A percentile compares a stretch with the other conserved stretches of the same genome.
These are phyloP conservation scores for Menidia beryllina DNA, from an alignment of 2,113 vertebrate genomes.

Conservation along the genomic window DNA sequence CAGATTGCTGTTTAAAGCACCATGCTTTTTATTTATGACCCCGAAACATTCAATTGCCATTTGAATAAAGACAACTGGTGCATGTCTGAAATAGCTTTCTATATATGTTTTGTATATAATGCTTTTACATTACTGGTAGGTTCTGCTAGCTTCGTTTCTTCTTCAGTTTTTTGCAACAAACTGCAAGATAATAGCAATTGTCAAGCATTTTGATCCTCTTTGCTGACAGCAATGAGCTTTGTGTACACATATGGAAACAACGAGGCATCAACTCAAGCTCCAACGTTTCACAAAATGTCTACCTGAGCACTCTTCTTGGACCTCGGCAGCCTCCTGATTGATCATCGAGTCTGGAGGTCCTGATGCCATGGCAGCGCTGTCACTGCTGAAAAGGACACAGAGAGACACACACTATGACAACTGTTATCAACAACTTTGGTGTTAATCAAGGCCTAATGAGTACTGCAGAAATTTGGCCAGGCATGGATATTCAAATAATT, in stretches of 20 bases:
- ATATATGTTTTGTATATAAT: too few species aligned
- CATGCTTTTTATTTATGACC: too few species aligned
- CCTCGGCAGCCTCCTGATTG: constrained; percentile 79
- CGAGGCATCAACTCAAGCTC: background rate
- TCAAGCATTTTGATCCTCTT: too few species aligned
- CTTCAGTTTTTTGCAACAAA: too few species aligned
- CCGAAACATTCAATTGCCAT: too few species aligned
- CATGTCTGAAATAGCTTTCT: too few species aligned
- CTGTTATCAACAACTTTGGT: background rate
- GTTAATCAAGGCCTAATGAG: background rate
- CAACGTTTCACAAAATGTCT: constrained; percentile 6
- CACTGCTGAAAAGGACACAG: constrained; percentile 78
- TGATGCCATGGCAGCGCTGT: constrained; percentile 83
- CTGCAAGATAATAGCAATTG: too few species aligned
- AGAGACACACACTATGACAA: constrained; percentile 4
- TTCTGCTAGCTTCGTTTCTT: too few species aligned
- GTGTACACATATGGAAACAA: background rate
- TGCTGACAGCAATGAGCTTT: too few species aligned
- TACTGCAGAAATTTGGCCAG: background rate
- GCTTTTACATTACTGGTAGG: too few species aligned
- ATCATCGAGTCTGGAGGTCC: constrained; percentile 73
- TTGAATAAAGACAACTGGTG: too few species aligned
- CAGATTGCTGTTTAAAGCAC: too few species aligned
- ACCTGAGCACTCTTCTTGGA: constrained; percentile 85
- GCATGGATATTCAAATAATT: background rate